Conservation (phyloP, 2,888 invertebrate genomes). For the Lasioglossum villosulum region DNA sequence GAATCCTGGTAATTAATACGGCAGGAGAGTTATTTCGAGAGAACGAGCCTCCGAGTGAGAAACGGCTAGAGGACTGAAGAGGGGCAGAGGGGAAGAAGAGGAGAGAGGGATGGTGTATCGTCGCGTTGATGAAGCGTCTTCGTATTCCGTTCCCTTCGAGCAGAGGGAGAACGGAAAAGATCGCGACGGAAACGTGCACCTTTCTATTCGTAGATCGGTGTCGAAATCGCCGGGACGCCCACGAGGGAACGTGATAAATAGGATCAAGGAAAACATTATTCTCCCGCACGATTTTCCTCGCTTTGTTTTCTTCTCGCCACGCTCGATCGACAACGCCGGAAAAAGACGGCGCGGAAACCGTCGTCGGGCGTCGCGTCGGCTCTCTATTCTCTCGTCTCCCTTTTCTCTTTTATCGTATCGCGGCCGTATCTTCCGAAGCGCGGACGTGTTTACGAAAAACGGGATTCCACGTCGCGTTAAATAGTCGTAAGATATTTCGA, state of each 20-base stretch:
- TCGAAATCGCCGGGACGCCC: constrained; percentile 69
- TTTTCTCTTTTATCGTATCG: constrained; percentile 24
- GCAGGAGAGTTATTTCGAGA: constrained; percentile 77
- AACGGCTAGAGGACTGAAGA: not conserved
- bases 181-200: constrained; percentile 48
- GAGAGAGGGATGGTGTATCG: constrained; percentile 39
- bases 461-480: constrained; percentile 59
- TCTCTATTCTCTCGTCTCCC: not conserved
- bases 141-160: constrained; percentile 21
- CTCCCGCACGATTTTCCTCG: constrained; percentile 53
- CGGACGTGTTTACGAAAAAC: constrained; percentile 62
- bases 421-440: constrained; percentile 39
- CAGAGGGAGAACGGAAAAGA: constrained; percentile 14
- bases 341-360: not conserved
- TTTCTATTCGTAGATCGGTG: constrained; percentile 73
- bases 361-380: not conserved
- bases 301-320: constrained; percentile 43
- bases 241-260: constrained; percentile 65
- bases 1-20: constrained; percentile 80
- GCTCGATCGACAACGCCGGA: constrained; percentile 47
- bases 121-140: constrained; percentile 63
- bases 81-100: not conserved
- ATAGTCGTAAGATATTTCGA: constrained; percentile 63
- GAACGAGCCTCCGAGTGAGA: constrained; percentile 39
- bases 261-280: constrained; percentile 68